Evolutionary conservation across 2,797 vertebrate genomes (phyloP).

Genomic region (Peromyscus nudipes): DNA sequence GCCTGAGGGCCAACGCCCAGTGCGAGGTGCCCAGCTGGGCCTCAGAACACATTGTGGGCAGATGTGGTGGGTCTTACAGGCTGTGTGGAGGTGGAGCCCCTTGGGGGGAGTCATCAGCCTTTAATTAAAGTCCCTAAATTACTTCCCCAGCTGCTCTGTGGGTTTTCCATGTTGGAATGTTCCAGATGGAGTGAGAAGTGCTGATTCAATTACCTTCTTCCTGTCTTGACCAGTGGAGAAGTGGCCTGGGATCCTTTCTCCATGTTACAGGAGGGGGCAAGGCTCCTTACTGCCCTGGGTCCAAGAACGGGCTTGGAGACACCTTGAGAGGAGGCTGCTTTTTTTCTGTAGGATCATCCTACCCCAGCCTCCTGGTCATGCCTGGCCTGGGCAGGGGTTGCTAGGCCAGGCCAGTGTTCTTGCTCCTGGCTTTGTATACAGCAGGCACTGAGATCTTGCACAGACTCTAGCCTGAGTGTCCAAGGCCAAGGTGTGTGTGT

Average conservation of each 20-base stretch:
- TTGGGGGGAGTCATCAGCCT: constrained; percentile 83
- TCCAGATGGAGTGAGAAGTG: constrained; percentile 82
- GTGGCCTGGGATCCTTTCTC: neutral
- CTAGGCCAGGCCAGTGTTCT: neutral
- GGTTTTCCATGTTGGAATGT: constrained; percentile 86
- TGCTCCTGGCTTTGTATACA: neutral
- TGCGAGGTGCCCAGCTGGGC: constrained; percentile 43
- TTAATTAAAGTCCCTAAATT: constrained; percentile 87
- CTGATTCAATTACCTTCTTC: constrained; percentile 78
- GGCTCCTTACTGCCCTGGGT: neutral
- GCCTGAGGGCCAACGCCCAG: neutral
- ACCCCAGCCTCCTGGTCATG: neutral
- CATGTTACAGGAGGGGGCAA: neutral
- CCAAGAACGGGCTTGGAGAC: neutral
- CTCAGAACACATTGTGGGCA: constrained; percentile 70
- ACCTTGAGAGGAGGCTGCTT: neutral
- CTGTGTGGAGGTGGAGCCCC: constrained; percentile 73
- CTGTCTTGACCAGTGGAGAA: constrained; percentile 61
- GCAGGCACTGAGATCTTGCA: neutral
- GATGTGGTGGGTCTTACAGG: constrained; percentile 78
- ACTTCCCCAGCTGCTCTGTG: constrained; percentile 85
- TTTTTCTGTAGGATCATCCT: neutral
- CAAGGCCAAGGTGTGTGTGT: neutral
- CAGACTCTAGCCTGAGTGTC: neutral
- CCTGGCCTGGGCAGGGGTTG: neutral